Evolutionary conservation across 2,888 invertebrate genomes (phyloP), one percentile per base, ranked within the genome.

Genomic region (Leucoma salicis): DNA sequence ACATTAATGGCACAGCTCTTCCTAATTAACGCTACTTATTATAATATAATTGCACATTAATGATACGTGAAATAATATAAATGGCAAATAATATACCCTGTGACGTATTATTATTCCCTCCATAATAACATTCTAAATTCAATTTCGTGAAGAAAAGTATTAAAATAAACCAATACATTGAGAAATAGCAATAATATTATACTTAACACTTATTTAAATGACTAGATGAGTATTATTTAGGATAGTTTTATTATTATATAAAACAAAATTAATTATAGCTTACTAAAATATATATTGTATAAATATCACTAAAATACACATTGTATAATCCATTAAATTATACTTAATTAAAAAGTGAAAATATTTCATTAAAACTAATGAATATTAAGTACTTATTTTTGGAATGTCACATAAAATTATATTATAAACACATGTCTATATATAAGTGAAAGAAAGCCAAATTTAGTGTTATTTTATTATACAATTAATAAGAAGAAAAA

Each of bases 1-100:
- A 11, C 11, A 27, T n/a, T 11, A 27, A 11, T 27, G 27, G 27
- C 24, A 24, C 15, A 31, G 29, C 31, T 34, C 31, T 39, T 16
- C n/a, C 27, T 25, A 27, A 2, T 25, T 12, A n/a, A n/a, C n/a
- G n/a, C 12, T 25, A 14, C 13, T 11, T 21, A 36, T 32, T 25
- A 28, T 40, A 33, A 40, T 33, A 29, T 32, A 25, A 35, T 29
- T 29, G 29, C 15, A 37, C 18, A 18, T 33, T 37, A 15, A 37
- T 11, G 34, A 49, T 28, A 35, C 12, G 41, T 28, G 37, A 52
- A 52, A 39, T 25, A 42, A 42, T 25, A 11, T 6, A 29, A 53
- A 36, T 43, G 32, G 63, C 52, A 57, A 63, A 63, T 35, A 13
- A 65, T 49, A 14, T 63, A 63, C 63, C 63, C 66, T 63, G 63